Conservation (phyloP, 2,888 invertebrate genomes). For the Plebejus argus region DNA sequence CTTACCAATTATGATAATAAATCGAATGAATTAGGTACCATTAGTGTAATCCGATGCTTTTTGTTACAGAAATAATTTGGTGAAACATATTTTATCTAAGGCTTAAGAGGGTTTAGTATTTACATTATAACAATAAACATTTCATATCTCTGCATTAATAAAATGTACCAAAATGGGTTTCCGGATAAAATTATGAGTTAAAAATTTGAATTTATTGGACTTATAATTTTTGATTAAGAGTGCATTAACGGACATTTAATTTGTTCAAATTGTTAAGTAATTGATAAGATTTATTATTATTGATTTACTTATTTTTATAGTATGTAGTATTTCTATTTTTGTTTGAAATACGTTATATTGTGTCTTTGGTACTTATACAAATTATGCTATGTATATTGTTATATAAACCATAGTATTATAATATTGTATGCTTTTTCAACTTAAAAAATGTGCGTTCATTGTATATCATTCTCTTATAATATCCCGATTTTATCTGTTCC, state of each 20-base stretch:
- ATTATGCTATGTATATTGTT: too few relatives aligned
- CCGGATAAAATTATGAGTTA: neutral
- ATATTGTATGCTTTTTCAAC: neutral
- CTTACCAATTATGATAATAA: neutral
- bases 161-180: constrained; percentile 33
- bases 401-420: too few relatives aligned
- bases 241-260: constrained; percentile 19
- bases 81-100: constrained; percentile 61
- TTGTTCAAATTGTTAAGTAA: neutral
- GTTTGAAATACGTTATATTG: neutral
- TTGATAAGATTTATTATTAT: neutral
- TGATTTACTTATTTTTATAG: neutral
- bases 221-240: constrained; percentile 9
- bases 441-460: neutral
- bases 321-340: neutral
- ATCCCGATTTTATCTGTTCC: neutral
- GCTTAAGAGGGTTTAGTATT: constrained; percentile 59
- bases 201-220: neutral
- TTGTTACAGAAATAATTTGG: constrained; percentile 58
- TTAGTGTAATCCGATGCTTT: neutral
- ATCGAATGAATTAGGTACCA: neutral
- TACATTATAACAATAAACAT: constrained; percentile 64
- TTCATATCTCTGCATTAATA: constrained; percentile 54
- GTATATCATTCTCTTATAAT: neutral
- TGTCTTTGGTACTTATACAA: too few relatives aligned